Percentiles rank a stretch among this genome's conserved stretches.
These are phyloP conservation scores for Euproctis similis DNA, from an alignment of 2,888 invertebrate genomes.

Conservation along the genomic window DNA sequence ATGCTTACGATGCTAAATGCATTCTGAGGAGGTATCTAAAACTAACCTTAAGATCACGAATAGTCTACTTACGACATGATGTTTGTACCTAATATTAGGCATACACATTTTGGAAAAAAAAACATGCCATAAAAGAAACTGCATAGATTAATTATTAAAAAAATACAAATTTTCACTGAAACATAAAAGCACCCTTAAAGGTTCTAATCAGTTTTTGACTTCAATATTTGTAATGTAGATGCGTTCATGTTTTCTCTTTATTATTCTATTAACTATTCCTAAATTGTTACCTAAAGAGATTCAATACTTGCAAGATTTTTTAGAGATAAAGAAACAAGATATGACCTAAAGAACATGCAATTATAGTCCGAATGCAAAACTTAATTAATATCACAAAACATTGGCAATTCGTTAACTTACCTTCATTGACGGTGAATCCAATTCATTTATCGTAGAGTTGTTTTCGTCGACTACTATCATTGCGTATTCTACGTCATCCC, in stretches of 20 bases:
- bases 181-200: conserved; percentile 13
- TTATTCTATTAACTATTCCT: too few relatives aligned
- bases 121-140: conserved; percentile 25
- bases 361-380: too few relatives aligned
- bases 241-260: too few relatives aligned
- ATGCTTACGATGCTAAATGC: conserved; percentile 41
- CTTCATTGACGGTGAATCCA: conserved; percentile 91
- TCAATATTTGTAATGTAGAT: too few relatives aligned
- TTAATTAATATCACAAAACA: conserved; percentile 2
- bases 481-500: conserved; percentile 90
- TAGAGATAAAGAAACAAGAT: too few relatives aligned
- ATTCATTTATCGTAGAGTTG: conserved; percentile 88
- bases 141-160: conserved; percentile 6
- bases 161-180: conserved; percentile 7
- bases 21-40: too few relatives aligned
- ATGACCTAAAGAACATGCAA: conserved; percentile 25
- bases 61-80: conserved; percentile 21
- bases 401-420: conserved; percentile 64
- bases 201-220: too few relatives aligned
- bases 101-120: conserved; percentile 19
- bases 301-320: too few relatives aligned
- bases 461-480: conserved; percentile 93
- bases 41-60: conserved; percentile 19
- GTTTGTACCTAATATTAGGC: conserved; percentile 13
- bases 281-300: too few relatives aligned